phyloP scores from a whole-genome alignment of 2,888 invertebrate genomes.

The Drosophila aldrichi region DNA sequence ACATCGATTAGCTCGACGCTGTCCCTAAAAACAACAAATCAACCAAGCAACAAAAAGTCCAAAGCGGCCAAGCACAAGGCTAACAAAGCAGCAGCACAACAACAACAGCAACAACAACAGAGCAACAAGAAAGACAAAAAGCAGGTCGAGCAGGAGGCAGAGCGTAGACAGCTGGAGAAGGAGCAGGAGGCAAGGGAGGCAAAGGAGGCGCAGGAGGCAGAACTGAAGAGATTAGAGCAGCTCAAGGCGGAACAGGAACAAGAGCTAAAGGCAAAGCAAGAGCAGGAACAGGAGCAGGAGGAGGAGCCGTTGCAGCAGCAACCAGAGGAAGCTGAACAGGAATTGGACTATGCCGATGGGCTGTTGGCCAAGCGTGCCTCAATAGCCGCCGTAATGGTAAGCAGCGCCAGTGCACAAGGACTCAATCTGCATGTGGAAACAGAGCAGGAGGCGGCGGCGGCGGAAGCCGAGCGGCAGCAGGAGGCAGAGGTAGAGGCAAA shows the following conservation, averaged over 20 bases:
- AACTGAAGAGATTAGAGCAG: not conserved
- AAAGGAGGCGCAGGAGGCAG: not conserved
- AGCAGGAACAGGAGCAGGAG: not conserved
- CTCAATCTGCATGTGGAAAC: slow-evolving; percentile 57
- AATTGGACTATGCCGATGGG: slow-evolving; percentile 59
- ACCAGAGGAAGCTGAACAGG: not conserved
- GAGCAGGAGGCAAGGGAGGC: not conserved
- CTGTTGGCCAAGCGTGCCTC: slow-evolving; percentile 56
- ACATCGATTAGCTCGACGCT: slow-evolving; percentile 29
- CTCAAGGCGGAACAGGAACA: slow-evolving; percentile 3
- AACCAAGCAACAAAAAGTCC: slow-evolving; percentile 47
- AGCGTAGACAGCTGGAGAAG: slow-evolving; percentile 14
- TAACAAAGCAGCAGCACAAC: slow-evolving; percentile 27
- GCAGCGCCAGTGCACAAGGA: slow-evolving; percentile 69
- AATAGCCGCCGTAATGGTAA: slow-evolving; percentile 58
- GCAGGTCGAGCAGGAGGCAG: slow-evolving; percentile 38
- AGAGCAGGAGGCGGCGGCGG: not conserved
- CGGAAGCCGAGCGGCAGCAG: not conserved
- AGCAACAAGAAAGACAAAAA: slow-evolving; percentile 34
- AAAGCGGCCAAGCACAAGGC: slow-evolving; percentile 53
- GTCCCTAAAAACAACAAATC: slow-evolving; percentile 22
- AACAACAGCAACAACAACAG: slow-evolving; percentile 22
- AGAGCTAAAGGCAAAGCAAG: not conserved
- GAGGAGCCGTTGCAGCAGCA: not conserved
- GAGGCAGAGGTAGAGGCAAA: not conserved